A percentile compares a stretch with the other conserved stretches of the same genome.
phyloP scores from a whole-genome alignment of 2,113 vertebrate species.

The Labrus mixtus region DNA sequence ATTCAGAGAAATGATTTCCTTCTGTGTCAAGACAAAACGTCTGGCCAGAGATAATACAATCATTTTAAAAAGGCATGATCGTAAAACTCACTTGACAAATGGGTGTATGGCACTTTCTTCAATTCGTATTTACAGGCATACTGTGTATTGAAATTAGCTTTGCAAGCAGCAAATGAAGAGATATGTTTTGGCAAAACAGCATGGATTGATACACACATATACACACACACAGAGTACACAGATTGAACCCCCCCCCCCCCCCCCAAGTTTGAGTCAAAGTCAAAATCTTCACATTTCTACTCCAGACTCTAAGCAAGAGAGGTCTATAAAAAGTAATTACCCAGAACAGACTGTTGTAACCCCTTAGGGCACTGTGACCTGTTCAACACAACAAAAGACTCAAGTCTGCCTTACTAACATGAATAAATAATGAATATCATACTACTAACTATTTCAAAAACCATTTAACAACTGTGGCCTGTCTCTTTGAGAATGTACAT shows the following conservation, averaged over 20 bases:
- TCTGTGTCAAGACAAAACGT: slow-evolving; percentile 74
- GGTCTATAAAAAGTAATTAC: slow-evolving; percentile 78
- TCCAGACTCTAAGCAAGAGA: slow-evolving; percentile 57
- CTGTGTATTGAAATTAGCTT: slow-evolving; percentile 26
- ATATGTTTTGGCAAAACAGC: slow-evolving; percentile 15
- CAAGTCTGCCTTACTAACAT: not conserved
- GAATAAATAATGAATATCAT: not conserved
- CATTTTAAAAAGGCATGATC: slow-evolving; percentile 59
- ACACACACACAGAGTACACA: slow-evolving; percentile 14
- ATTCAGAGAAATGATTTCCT: slow-evolving; percentile 65
- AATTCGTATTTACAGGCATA: slow-evolving; percentile 13
- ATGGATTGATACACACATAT: not conserved
- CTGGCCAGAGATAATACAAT: slow-evolving; percentile 73
- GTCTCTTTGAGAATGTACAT: no score
- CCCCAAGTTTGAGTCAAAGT: no score
- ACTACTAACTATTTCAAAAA: not conserved
- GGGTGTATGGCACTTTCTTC: slow-evolving; percentile 28
- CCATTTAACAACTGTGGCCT: not conserved
- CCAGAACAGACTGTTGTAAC: slow-evolving; percentile 71
- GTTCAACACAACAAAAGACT: slow-evolving; percentile 13
- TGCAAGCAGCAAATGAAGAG: slow-evolving; percentile 19
- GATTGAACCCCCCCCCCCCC: slow-evolving; percentile 22
- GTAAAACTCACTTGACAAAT: slow-evolving; percentile 63
- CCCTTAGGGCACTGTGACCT: slow-evolving; percentile 52
- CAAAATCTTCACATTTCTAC: slow-evolving; percentile 60